Conservation (phyloP, 2,888 invertebrate species). For the Luperina nickerlii region DNA sequence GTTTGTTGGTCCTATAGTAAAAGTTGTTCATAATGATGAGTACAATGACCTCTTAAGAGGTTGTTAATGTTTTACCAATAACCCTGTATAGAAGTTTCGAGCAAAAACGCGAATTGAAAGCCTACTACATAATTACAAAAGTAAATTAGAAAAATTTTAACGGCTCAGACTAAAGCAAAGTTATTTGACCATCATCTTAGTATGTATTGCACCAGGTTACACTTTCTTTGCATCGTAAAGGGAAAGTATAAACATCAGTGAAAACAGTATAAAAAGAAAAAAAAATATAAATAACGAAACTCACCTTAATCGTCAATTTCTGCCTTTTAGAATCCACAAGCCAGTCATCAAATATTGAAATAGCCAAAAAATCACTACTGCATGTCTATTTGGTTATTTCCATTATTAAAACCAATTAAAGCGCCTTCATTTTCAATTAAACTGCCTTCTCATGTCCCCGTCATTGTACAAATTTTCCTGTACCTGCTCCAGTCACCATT, state of each 20-base stretch:
- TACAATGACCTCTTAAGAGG: no score
- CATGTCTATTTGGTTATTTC: background rate
- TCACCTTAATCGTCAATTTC: slow-evolving; percentile 20
- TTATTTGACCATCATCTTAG: background rate
- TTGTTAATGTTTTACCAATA: no score
- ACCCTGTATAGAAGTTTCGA: background rate
- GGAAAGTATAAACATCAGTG: slow-evolving; percentile 16
- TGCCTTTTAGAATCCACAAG: no score
- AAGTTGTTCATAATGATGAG: no score
- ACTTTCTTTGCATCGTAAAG: slow-evolving; percentile 34
- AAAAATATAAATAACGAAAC: background rate
- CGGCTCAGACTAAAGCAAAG: background rate
- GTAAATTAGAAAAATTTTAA: background rate
- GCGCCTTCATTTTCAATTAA: background rate
- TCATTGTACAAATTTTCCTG: background rate
- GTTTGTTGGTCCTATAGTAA: no score
- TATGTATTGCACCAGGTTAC: slow-evolving; percentile 22
- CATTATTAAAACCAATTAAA: background rate
- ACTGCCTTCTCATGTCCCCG: background rate
- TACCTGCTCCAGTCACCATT: background rate
- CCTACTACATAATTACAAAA: background rate
- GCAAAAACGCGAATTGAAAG: background rate
- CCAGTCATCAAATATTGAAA: background rate
- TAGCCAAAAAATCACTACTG: background rate
- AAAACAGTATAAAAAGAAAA: slow-evolving; percentile 3